These are phyloP conservation scores for Nomada hirtipes DNA, from an alignment of 2,888 invertebrate genomes.

Conservation along the genomic window DNA sequence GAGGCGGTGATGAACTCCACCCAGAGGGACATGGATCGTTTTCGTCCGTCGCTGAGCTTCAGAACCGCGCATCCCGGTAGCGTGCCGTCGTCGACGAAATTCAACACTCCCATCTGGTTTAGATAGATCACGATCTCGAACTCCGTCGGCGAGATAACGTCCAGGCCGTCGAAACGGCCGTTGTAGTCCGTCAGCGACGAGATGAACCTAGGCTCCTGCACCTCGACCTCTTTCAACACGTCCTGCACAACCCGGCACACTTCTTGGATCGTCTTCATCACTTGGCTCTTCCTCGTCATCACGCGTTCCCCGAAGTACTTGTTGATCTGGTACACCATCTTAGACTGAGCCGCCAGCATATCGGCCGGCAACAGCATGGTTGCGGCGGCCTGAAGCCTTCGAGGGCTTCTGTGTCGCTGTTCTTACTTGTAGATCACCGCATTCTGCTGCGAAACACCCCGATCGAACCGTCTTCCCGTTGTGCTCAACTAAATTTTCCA, in stretches of 20 bases:
- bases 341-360: slow-evolving; percentile 97
- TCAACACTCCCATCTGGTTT: slow-evolving; percentile 99
- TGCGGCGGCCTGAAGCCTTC: slow-evolving; percentile 48
- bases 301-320: slow-evolving; percentile 97
- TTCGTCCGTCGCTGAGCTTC: slow-evolving; percentile 97
- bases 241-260: slow-evolving; percentile 97
- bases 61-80: slow-evolving; percentile 97
- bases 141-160: slow-evolving; percentile 96
- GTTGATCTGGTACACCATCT: slow-evolving; percentile 97
- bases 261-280: slow-evolving; percentile 94
- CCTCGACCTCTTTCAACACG: slow-evolving; percentile 97
- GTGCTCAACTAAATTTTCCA: no score
- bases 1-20: slow-evolving; percentile 99
- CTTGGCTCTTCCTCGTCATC: slow-evolving; percentile 92
- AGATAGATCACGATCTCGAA: slow-evolving; percentile 97
- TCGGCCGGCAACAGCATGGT: slow-evolving; percentile 95
- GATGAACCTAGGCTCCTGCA: slow-evolving; percentile 97
- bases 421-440: slow-evolving; percentile 48
- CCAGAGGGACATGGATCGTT: slow-evolving; percentile 98
- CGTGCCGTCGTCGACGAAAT: slow-evolving; percentile 98
- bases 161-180: slow-evolving; percentile 96
- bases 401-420: slow-evolving; percentile 34
- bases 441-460: slow-evolving; percentile 26
- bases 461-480: neutral
- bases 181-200: slow-evolving; percentile 95